A percentile compares a stretch with the other conserved stretches of the same genome.
Conservation (phyloP, 2,113 vertebrate genomes). For the Meriones unguiculatus region DNA sequence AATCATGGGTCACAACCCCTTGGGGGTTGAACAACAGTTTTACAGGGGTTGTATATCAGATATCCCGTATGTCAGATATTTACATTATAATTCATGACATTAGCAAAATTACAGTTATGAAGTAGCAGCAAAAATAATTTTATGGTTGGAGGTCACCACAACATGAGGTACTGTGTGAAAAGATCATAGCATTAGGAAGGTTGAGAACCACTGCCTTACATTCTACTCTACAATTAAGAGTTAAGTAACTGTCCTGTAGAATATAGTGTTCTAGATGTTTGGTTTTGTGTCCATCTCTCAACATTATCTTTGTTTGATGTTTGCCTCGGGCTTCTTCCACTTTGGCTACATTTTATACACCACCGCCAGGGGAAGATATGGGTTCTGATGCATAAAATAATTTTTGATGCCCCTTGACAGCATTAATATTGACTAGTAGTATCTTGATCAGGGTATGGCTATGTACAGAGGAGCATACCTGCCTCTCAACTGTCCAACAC, state of each 20-base stretch:
- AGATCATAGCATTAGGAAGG: background rate
- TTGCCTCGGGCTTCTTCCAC: background rate
- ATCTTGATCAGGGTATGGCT: background rate
- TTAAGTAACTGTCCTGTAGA: background rate
- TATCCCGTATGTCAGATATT: background rate
- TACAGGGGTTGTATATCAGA: background rate
- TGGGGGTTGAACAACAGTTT: background rate
- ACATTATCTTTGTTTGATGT: background rate
- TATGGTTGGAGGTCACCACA: background rate
- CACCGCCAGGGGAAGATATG: background rate
- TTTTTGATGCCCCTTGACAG: background rate
- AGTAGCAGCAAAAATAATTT: background rate
- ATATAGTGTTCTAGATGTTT: background rate
- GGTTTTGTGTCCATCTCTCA: background rate
- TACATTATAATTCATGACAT: background rate
- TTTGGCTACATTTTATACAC: background rate
- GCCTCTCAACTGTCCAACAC: background rate
- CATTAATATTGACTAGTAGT: slow-evolving; percentile 19
- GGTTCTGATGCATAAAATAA: slow-evolving; percentile 33
- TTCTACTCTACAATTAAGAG: background rate
- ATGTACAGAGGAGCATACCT: background rate
- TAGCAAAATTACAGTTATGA: background rate
- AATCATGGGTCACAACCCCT: background rate
- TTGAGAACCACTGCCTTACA: background rate
- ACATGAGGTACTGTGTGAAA: background rate